phyloP scores from a whole-genome alignment of 2,113 vertebrate genomes.

The Alces alces region DNA sequence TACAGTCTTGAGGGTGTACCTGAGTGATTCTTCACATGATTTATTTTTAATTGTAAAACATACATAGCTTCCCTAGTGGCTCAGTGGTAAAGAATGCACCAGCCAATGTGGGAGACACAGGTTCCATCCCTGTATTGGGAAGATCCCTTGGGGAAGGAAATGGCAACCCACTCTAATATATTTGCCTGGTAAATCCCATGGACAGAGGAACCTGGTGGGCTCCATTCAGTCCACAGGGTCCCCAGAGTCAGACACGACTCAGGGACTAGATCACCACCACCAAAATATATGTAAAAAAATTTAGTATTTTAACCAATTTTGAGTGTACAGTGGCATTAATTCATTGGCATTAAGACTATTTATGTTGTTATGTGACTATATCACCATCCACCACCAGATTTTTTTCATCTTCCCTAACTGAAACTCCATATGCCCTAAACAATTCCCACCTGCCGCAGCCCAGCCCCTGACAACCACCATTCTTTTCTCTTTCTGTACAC shows the following conservation, averaged over 20 bases:
- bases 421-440: neutral
- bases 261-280: neutral
- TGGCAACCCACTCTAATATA: neutral
- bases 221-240: neutral
- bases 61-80: neutral
- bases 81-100: neutral
- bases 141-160: neutral
- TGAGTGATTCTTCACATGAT: neutral
- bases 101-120: neutral
- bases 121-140: neutral
- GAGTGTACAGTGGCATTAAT: neutral
- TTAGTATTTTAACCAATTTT: neutral
- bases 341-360: neutral
- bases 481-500: neutral
- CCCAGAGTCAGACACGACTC: neutral
- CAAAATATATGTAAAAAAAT: neutral
- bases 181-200: neutral
- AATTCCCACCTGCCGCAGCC: neutral
- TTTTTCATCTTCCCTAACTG: neutral
- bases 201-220: neutral
- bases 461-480: neutral
- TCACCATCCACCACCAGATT: neutral
- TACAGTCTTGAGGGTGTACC: neutral
- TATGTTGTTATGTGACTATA: neutral
- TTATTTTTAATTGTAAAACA: neutral